phyloP scores from a whole-genome alignment of 1,140 invertebrate species.

The Caerostris darwini region DNA sequence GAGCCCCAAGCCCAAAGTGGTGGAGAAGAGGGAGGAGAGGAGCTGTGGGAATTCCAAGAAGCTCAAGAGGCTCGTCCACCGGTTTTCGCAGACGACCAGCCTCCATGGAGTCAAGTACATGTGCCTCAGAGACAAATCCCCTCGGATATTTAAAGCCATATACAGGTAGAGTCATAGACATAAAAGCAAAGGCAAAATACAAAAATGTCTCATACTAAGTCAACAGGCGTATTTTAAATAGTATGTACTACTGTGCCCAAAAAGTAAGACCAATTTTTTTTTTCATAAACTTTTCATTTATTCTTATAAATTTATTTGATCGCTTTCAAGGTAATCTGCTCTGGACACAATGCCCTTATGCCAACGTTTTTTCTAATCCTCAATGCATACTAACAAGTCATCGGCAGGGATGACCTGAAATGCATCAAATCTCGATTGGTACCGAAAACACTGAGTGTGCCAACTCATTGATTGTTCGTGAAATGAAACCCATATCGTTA shows the following conservation, averaged over 20 bases:
- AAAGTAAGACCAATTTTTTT: too few relatives aligned
- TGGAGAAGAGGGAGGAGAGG: not conserved
- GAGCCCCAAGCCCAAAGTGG: not conserved
- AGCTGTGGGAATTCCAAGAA: not conserved
- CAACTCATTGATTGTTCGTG: too few relatives aligned
- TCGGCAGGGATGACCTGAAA: too few relatives aligned
- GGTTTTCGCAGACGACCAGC: constrained; percentile 5
- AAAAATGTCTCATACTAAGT: not conserved
- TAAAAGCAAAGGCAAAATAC: not conserved
- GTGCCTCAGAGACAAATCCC: not conserved
- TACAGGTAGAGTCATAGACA: not conserved
- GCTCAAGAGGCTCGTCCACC: not conserved
- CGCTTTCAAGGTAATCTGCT: not conserved
- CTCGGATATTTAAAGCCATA: not conserved
- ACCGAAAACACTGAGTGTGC: too few relatives aligned
- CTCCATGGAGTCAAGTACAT: not conserved
- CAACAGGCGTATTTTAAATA: not conserved
- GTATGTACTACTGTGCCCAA: too few relatives aligned
- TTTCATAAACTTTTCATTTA: not conserved
- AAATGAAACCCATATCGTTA: too few relatives aligned
- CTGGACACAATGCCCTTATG: not conserved
- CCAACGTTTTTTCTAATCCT: too few relatives aligned
- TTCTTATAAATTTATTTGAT: not conserved
- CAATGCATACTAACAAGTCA: too few relatives aligned
- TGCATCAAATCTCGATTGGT: too few relatives aligned